Evolutionary conservation across 2,113 vertebrate species (phyloP).

Genomic region (Emydura subglobosa): DNA sequence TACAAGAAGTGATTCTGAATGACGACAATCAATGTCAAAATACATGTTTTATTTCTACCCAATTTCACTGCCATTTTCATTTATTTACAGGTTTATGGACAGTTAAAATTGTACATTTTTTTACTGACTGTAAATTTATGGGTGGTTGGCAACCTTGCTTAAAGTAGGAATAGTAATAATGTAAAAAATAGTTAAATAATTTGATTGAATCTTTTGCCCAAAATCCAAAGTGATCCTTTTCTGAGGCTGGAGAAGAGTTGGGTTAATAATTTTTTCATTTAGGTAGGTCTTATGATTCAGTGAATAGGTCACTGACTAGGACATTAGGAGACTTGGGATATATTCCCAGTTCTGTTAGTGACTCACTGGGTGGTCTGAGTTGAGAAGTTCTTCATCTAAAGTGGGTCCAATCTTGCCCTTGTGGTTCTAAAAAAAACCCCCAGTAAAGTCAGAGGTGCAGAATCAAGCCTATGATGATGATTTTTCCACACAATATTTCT

Average conservation of each 20-base stretch:
- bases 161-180: not conserved
- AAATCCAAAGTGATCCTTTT: not conserved
- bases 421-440: not conserved
- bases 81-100: no score
- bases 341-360: accelerated
- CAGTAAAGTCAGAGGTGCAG: not conserved
- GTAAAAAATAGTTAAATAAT: not conserved
- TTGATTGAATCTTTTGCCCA: not conserved
- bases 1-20: no score
- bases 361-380: not conserved
- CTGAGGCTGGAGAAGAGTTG: not conserved
- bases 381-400: accelerated
- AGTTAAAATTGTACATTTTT: no score
- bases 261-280: not conserved
- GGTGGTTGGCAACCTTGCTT: no score
- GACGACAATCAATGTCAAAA: no score
- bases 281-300: not conserved
- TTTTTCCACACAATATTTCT: not conserved
- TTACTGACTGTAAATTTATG: no score
- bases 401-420: accelerated
- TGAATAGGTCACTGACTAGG: not conserved
- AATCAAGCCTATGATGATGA: not conserved
- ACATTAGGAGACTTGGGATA: not conserved
- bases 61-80: no score
- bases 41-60: no score